These are phyloP conservation scores for Molanna angustata DNA, from an alignment of 2,888 invertebrate genomes.

Conservation along the genomic window DNA sequence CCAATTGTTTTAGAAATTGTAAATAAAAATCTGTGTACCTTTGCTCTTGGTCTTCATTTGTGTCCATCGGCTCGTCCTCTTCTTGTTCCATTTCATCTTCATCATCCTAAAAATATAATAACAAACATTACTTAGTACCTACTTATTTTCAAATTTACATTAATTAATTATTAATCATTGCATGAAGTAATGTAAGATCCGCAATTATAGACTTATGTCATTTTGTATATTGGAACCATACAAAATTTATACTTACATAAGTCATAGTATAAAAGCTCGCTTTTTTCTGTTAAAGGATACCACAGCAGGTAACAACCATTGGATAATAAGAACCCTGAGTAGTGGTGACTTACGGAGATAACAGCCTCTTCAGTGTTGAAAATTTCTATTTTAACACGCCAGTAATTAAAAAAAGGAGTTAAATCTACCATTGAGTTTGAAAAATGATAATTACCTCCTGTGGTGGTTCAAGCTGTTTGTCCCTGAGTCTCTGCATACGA, in stretches of 20 bases:
- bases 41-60: constrained; percentile 48
- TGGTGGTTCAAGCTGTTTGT: constrained; percentile 85
- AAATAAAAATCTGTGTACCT: no score
- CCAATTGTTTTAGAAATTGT: no score
- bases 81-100: constrained; percentile 64
- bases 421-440: not conserved
- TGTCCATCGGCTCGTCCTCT: constrained; percentile 61
- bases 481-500: constrained; percentile 80
- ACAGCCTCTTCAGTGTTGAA: no score
- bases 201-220: not conserved
- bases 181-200: not conserved
- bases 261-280: no score
- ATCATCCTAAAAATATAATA: constrained; percentile 41
- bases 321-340: no score
- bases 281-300: no score
- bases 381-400: no score
- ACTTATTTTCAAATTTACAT: not conserved
- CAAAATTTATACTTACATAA: no score
- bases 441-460: constrained; percentile 44
- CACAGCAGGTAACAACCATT: no score
- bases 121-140: not conserved
- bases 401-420: no score
- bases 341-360: no score
- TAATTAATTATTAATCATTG: not conserved
- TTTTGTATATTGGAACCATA: no score